Conservation (phyloP, 2,113 vertebrate genomes). For the Semicossyphus pulcher region DNA sequence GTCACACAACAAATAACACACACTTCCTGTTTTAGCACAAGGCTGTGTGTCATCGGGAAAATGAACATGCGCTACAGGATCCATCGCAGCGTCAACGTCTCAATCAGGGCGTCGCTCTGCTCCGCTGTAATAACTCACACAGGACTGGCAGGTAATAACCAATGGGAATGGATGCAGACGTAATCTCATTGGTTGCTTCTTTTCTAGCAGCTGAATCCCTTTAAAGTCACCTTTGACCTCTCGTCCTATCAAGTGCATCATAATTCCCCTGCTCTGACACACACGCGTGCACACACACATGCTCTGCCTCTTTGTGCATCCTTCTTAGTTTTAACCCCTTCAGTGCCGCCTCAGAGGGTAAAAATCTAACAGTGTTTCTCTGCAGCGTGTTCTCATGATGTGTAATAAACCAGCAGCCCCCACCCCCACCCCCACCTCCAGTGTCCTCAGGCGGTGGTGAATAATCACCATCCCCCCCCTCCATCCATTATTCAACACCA, state of each 20-base stretch:
- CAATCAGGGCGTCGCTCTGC: not conserved
- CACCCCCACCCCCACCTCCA: conserved; percentile 39
- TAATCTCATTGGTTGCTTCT: conserved; percentile 8
- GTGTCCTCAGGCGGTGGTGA: conserved; percentile 38
- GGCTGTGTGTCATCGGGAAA: too few relatives aligned
- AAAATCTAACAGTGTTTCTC: not conserved
- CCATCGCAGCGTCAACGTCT: not conserved
- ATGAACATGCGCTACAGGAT: not conserved
- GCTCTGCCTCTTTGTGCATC: not conserved
- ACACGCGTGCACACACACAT: not conserved
- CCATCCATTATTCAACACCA: conserved; percentile 75
- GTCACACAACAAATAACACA: too few relatives aligned
- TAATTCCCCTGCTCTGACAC: not conserved
- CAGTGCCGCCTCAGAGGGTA: not conserved
- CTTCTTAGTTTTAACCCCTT: conserved; percentile 10
- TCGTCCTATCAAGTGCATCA: not conserved
- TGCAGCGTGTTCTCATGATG: conserved; percentile 37
- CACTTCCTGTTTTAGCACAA: too few relatives aligned
- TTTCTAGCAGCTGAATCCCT: not conserved
- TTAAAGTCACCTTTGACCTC: conserved; percentile 34
- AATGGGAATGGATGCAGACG: conserved; percentile 11
- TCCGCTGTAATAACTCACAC: conserved; percentile 15
- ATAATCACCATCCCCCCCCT: conserved; percentile 36
- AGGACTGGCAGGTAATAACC: not conserved
- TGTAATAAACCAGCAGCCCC: conserved; percentile 43